A percentile compares a stretch with the other conserved stretches of the same genome.
These are phyloP conservation scores for Tetragonisca angustula DNA, from an alignment of 2,888 invertebrate genomes.

Conservation along the genomic window DNA sequence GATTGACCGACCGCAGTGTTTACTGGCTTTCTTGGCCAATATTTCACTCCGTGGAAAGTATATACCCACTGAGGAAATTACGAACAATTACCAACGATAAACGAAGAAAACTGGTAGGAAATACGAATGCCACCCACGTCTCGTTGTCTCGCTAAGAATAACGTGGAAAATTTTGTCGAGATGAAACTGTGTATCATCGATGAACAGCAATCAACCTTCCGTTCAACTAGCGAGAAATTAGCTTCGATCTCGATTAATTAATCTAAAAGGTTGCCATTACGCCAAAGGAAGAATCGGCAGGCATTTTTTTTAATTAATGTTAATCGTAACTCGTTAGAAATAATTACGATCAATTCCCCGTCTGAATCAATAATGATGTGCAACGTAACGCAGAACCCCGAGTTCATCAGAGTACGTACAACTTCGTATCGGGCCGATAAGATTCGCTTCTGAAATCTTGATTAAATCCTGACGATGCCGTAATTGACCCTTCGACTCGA, in stretches of 20 bases:
- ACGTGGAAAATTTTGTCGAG: too few relatives aligned
- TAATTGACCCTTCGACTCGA: conserved; percentile 26
- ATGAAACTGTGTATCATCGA: not conserved
- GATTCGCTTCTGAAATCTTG: conserved; percentile 17
- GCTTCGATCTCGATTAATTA: not conserved
- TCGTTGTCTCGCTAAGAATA: too few relatives aligned
- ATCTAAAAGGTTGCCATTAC: not conserved
- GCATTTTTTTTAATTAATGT: conserved; percentile 26
- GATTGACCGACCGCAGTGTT: not conserved
- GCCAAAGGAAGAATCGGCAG: conserved; percentile 8
- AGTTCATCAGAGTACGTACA: conserved; percentile 12
- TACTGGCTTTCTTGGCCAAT: not conserved
- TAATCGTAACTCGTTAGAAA: conserved; percentile 41
- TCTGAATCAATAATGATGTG: conserved; percentile 38
- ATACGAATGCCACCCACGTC: too few relatives aligned
- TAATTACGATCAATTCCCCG: conserved; percentile 41
- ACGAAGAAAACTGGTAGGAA: not conserved
- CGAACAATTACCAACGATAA: not conserved
- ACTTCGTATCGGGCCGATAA: not conserved
- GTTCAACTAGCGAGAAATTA: not conserved
- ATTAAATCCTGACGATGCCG: conserved; percentile 40
- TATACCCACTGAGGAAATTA: not conserved
- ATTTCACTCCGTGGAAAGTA: not conserved
- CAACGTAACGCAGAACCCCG: not conserved
- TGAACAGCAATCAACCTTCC: not conserved